Conservation (phyloP, 2,113 vertebrate genomes). For the Brachyhypopomus occidentalis region DNA sequence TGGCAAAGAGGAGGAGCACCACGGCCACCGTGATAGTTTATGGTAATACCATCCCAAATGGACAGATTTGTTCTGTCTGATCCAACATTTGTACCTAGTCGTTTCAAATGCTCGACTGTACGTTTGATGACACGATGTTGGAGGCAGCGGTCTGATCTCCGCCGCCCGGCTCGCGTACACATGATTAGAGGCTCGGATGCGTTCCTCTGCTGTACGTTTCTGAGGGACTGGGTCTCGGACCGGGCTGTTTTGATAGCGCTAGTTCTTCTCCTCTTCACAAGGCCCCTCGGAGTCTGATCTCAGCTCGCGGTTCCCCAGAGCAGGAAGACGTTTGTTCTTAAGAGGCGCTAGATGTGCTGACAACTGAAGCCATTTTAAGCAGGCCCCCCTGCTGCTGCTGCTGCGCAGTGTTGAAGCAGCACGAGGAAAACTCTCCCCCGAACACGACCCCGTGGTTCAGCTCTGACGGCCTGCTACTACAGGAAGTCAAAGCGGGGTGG, state of each 20-base stretch:
- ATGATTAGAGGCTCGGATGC: neutral
- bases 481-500: slow-evolving; percentile 56
- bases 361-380: slow-evolving; percentile 44
- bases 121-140: neutral
- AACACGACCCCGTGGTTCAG: slow-evolving; percentile 57
- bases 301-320: slow-evolving; percentile 11
- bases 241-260: neutral
- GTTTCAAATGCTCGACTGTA: neutral
- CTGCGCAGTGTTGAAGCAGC: slow-evolving; percentile 25
- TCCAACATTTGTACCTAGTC: neutral
- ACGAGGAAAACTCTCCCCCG: slow-evolving; percentile 39
- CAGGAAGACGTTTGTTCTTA: slow-evolving; percentile 30
- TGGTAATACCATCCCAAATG: slow-evolving; percentile 72
- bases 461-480: slow-evolving; percentile 44
- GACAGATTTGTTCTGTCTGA: neutral
- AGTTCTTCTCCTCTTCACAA: neutral
- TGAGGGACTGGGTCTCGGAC: neutral
- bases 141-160: slow-evolving; percentile 1
- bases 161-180: neutral
- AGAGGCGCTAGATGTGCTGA: slow-evolving; percentile 37
- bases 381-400: slow-evolving; percentile 34
- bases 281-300: slow-evolving; percentile 16
- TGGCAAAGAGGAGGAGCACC: slow-evolving; percentile 93
- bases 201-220: neutral
- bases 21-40: slow-evolving; percentile 96